Base-by-base conservation (phyloP, 2,113 vertebrate species). In the Urocitellus parryii region DNA sequence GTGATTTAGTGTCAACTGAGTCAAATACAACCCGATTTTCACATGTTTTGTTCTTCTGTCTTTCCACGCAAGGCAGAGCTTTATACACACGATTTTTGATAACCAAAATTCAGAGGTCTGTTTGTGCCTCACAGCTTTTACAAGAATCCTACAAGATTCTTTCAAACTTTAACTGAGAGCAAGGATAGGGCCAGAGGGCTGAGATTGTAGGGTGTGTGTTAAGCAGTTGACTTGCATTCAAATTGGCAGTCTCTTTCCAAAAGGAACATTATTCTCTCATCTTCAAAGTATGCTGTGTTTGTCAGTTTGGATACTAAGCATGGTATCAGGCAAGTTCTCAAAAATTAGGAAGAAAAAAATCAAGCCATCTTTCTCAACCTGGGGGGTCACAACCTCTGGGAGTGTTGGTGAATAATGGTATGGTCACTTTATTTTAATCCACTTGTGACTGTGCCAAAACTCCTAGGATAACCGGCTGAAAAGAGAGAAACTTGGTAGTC, bases 221-320 rank as follows among this genome's bases (percentile, higher is more conserved):
- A 61, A 56, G 51, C n/a, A 39, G 56, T 67, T 86, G 72, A 56
- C 88, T 84, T 78, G 68, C 56, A 45, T 74, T 86, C 92, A 87
- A 80, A 56, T 24, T 29, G 88, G 88, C 95, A 89, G 53, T 89
- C 34, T 96, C 51, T 81, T 84, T 90, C 74, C 72, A 89, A 88
- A 95, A 48, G 32, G 53, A 83, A 39, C 39, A 45, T 81, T 78
- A 61, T 74, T 92, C 65, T 89, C 61, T 96, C 83, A 90, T 94
- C 86, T 96, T 83, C 77, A 58, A 76, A 84, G 76, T 51, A 89
- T 91, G 94, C 32, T 56, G 89, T 48, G 79, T 88, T 96, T 78
- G 39, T 88, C 22, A 61, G 22, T 77, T 48, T 92, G 88, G 48
- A 63, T 84, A 68, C 83, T 77, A 61, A 94, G 82, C 58, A 73